Percentiles rank a stretch among this genome's conserved stretches.
These are phyloP conservation scores for Dipus sagitta DNA, from an alignment of 2,797 vertebrate genomes.

Conservation along the genomic window DNA sequence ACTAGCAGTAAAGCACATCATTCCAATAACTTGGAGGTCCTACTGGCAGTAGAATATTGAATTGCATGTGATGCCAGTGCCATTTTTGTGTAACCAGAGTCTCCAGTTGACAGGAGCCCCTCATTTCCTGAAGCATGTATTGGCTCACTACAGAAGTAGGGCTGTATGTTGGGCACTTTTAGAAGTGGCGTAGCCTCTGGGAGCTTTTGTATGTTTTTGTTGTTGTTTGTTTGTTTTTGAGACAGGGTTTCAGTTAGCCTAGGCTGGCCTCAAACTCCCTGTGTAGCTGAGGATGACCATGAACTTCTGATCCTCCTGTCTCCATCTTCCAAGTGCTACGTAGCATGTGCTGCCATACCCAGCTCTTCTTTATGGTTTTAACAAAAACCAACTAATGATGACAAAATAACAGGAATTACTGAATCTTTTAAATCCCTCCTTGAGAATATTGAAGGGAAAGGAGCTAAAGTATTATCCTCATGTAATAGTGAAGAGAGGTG, in stretches of 20 bases:
- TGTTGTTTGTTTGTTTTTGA: not conserved
- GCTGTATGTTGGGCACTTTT: rapidly evolving
- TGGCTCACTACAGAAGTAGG: not conserved
- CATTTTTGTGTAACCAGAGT: rapidly evolving
- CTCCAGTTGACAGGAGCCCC: not conserved
- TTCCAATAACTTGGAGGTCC: not conserved
- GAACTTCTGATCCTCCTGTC: not conserved
- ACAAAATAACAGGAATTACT: not conserved
- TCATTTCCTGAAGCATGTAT: not conserved
- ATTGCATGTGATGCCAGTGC: rapidly evolving
- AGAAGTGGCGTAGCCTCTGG: not conserved
- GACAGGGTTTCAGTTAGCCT: not conserved
- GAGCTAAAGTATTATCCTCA: rapidly evolving
- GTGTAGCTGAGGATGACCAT: not conserved
- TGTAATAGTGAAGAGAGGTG: not conserved
- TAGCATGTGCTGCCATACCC: not conserved
- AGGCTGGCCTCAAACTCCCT: not conserved
- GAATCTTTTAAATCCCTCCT: not conserved
- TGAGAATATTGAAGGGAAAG: not conserved
- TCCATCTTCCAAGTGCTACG: not conserved
- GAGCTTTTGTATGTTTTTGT: not conserved
- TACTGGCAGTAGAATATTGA: rapidly evolving
- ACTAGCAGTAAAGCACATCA: too few relatives aligned
- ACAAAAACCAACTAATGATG: not conserved
- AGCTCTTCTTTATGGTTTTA: not conserved